phyloP scores from a whole-genome alignment of 2,113 vertebrate species.

The Thamnophis sirtalis region DNA sequence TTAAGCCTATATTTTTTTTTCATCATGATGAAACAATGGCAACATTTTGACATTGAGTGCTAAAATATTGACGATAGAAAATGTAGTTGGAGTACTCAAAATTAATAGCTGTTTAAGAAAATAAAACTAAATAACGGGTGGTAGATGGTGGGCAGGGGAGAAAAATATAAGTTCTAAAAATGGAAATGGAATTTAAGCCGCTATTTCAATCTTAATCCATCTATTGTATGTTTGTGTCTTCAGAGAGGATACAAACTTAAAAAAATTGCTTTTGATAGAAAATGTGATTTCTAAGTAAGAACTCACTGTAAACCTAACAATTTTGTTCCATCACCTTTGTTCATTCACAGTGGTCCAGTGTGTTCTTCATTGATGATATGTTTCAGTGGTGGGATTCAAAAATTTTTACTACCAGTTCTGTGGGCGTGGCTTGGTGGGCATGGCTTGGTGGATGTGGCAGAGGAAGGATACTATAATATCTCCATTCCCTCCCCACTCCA shows the following conservation, averaged over 20 bases:
- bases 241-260: background rate
- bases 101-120: background rate
- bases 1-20: constrained; percentile 17
- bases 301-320: background rate
- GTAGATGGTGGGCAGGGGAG: no score
- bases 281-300: background rate
- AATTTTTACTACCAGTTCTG: no score
- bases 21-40: constrained; percentile 10
- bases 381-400: no score
- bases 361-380: background rate
- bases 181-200: background rate
- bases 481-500: no score
- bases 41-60: background rate
- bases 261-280: background rate
- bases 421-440: no score
- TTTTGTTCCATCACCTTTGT: background rate
- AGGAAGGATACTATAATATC: no score
- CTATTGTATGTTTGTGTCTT: background rate
- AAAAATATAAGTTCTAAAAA: background rate
- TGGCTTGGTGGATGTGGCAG: no score
- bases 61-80: background rate
- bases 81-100: background rate
- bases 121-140: background rate
- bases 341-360: background rate
- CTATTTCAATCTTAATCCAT: background rate